phyloP scores from a whole-genome alignment of 1,140 invertebrate species.

The Drosophila guanche region DNA sequence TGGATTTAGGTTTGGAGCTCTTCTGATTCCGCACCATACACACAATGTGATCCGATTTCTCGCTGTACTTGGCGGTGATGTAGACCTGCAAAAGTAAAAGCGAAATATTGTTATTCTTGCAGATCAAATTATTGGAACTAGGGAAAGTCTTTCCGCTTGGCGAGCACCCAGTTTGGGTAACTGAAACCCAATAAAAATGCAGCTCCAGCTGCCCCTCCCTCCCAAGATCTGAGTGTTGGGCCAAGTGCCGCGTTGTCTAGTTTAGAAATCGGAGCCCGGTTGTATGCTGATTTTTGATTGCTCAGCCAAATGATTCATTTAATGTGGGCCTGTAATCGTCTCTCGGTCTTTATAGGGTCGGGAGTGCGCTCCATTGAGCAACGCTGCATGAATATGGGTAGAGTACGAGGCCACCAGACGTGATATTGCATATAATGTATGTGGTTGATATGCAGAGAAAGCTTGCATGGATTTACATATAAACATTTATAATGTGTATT shows the following conservation, averaged over 20 bases:
- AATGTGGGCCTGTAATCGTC: conserved; percentile 17
- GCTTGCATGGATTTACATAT: not conserved
- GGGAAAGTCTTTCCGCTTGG: conserved; percentile 31
- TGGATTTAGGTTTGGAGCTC: conserved; percentile 1
- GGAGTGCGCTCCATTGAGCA: conserved; percentile 34
- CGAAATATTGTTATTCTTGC: not conserved
- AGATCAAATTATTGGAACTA: conserved; percentile 6
- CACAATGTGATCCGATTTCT: conserved; percentile 67
- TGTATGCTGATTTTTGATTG: conserved; percentile 15
- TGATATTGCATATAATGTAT: conserved; percentile 20
- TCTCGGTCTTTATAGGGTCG: conserved; percentile 39
- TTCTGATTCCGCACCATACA: conserved; percentile 68
- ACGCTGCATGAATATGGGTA: conserved; percentile 24
- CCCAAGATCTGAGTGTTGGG: conserved; percentile 8
- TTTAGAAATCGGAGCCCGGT: conserved; percentile 29
- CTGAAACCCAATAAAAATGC: conserved; percentile 26
- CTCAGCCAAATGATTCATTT: conserved; percentile 23
- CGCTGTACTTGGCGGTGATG: conserved; percentile 57
- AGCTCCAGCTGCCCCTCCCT: conserved; percentile 8
- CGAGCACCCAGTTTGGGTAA: conserved; percentile 18
- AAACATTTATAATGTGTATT: not conserved
- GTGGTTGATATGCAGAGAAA: conserved; percentile 4
- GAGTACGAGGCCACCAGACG: conserved; percentile 20
- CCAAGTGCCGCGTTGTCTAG: conserved; percentile 13
- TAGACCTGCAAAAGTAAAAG: conserved; percentile 26